A percentile compares a stretch with the other conserved stretches of the same genome.
Evolutionary conservation across 2,113 vertebrate species (phyloP).

Genomic region (Rousettus leschenaultii): DNA sequence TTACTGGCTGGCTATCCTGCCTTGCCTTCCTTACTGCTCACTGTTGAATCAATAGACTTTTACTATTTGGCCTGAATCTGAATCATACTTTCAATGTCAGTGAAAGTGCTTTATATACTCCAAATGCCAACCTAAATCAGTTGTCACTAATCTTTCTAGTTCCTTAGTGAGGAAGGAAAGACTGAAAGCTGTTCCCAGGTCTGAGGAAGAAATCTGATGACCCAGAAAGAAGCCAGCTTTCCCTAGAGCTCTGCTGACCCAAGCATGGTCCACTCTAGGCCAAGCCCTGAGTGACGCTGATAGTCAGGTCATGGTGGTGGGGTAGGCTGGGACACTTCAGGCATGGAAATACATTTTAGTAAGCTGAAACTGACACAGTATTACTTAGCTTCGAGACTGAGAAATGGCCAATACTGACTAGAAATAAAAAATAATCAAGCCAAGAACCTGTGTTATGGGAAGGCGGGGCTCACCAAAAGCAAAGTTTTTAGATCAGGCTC

Average conservation of each 20-base stretch:
- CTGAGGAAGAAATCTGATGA: neutral
- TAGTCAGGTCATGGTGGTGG: neutral
- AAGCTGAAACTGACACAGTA: neutral
- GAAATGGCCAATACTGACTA: neutral
- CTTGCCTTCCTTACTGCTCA: neutral
- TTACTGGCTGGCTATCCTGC: neutral
- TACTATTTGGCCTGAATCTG: neutral
- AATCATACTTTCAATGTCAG: neutral
- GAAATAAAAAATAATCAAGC: neutral
- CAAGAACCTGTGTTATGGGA: neutral
- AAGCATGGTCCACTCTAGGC: too few species aligned
- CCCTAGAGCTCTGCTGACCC: neutral
- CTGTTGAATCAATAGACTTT: fast-evolving
- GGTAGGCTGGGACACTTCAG: neutral
- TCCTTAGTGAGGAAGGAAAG: neutral
- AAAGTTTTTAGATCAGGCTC: neutral
- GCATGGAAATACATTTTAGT: neutral
- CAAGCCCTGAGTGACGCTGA: neutral
- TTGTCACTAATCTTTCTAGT: neutral
- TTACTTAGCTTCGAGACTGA: neutral
- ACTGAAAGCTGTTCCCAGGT: neutral
- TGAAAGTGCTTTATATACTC: neutral
- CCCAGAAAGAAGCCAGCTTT: neutral
- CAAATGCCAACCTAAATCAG: neutral
- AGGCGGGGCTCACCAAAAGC: neutral